These are phyloP conservation scores for Acipenser transmontanus DNA, from an alignment of 2,797 vertebrate species.

Conservation along the genomic window DNA sequence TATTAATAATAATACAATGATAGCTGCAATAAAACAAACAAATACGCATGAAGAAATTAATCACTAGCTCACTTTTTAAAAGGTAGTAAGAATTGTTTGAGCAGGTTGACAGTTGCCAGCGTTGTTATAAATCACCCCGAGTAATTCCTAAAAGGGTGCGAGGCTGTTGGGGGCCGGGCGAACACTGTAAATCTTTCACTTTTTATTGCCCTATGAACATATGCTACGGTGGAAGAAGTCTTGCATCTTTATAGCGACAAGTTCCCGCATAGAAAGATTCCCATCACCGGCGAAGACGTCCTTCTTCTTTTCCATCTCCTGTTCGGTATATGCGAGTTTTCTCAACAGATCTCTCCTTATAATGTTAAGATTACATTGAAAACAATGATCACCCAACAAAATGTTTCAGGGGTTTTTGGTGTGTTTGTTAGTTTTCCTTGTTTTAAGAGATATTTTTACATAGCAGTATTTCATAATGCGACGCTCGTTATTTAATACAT, in stretches of 20 bases:
- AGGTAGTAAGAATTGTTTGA: slow-evolving; percentile 40
- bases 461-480: too few relatives aligned
- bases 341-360: slow-evolving; percentile 16
- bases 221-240: slow-evolving; percentile 83
- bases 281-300: slow-evolving; percentile 53
- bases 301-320: slow-evolving; percentile 42
- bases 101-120: slow-evolving; percentile 53
- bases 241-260: slow-evolving; percentile 78
- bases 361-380: slow-evolving; percentile 21
- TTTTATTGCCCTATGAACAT: slow-evolving; percentile 98
- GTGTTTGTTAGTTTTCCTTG: too few relatives aligned
- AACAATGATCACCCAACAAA: slow-evolving; percentile 21
- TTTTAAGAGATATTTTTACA: too few relatives aligned
- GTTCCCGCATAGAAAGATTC: slow-evolving; percentile 65
- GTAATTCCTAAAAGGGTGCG: slow-evolving; percentile 97
- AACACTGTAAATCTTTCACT: slow-evolving; percentile 99
- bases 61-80: slow-evolving; percentile 22
- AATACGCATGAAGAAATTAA: too few relatives aligned
- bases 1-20: too few relatives aligned
- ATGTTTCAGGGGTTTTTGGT: too few relatives aligned
- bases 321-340: slow-evolving; percentile 15
- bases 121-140: slow-evolving; percentile 94
- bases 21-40: too few relatives aligned
- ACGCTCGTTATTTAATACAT: too few relatives aligned
- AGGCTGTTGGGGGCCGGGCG: slow-evolving; percentile 88